Percentiles rank a stretch among this genome's conserved stretches.
These are phyloP conservation scores for Apodemia mormo DNA, from an alignment of 2,888 invertebrate genomes.

Conservation along the genomic window DNA sequence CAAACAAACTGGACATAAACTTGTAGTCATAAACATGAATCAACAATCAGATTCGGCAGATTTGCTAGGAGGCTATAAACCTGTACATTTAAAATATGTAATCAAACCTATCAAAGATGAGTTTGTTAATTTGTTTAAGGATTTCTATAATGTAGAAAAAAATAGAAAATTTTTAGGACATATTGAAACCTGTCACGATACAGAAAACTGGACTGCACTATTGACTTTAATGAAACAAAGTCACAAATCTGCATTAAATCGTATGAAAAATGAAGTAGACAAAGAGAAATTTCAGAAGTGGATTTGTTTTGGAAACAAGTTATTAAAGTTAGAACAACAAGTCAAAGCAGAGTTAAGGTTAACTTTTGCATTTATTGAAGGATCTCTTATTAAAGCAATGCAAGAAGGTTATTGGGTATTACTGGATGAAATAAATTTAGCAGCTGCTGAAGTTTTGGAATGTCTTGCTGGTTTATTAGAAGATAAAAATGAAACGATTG, in stretches of 20 bases:
- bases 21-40: constrained; percentile 98
- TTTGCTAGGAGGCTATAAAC: constrained; percentile 97
- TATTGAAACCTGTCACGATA: constrained; percentile 88
- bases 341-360: constrained; percentile 86
- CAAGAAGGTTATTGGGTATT: constrained; percentile 97
- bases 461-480: constrained; percentile 96
- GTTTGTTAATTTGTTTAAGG: constrained; percentile 91
- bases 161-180: constrained; percentile 92
- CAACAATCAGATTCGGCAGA: constrained; percentile 99
- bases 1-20: constrained; percentile 89
- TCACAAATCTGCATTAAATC: constrained; percentile 83
- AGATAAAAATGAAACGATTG: constrained; percentile 88
- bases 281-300: constrained; percentile 78
- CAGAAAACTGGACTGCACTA: constrained; percentile 87
- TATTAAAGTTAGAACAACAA: constrained; percentile 88
- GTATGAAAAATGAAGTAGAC: constrained; percentile 63
- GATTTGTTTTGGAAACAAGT: constrained; percentile 84
- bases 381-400: constrained; percentile 95
- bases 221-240: constrained; percentile 90
- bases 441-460: constrained; percentile 97
- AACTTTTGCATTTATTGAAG: constrained; percentile 96
- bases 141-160: constrained; percentile 88
- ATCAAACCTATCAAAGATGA: constrained; percentile 90
- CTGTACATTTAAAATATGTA: constrained; percentile 93
- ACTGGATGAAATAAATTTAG: constrained; percentile 98